Base-by-base conservation (phyloP, 2,888 invertebrate species). In the Cantharis lateralis region DNA sequence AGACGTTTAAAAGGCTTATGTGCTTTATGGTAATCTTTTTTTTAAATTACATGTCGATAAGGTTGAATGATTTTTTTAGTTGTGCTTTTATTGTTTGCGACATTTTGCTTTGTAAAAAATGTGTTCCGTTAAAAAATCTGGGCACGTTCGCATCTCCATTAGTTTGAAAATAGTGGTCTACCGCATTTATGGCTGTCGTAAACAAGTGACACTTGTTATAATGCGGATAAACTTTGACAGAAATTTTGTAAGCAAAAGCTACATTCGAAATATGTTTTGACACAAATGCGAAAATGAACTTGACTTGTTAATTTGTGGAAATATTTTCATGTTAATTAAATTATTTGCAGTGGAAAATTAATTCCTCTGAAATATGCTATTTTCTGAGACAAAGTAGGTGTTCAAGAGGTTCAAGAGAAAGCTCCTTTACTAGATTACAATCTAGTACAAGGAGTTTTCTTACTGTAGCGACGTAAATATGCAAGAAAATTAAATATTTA, bases 131-230 rank as follows among this genome's bases (percentile, higher is more conserved):
- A 15, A 15, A 26, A 72, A 73, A 68, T 70, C 78, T 68, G 69
- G 69, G 62, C 78, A 78, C 78, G 78, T 75, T 75, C 78, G 68
- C 73, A 75, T 78, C 78, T 78, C 78, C 75, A 78, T 78, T 78
- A 78, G 78, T 78, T 78, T 78, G 72, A 72, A 78, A 78, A 78
- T 78, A 78, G 78, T 78, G 78, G 78, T 75, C 78, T 64, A 73
- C 78, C 75, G 73, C 78, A 73, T 78, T 78, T 78, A 78, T 78
- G 75, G 73, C 75, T 75, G 78, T 78, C 78, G 78, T 75, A 75
- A 78, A 72, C 78, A 78, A 78, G 78, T 75, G 78, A 73, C 78
- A 78, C 78, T 75, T 75, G 78, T 78, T 78, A 78, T 75, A 78
- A 78, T 78, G 75, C 73, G 78, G 72, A 78, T 78, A 78, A 78